Base-by-base conservation (phyloP, 2,888 invertebrate genomes). In the Nysson spinosus region DNA sequence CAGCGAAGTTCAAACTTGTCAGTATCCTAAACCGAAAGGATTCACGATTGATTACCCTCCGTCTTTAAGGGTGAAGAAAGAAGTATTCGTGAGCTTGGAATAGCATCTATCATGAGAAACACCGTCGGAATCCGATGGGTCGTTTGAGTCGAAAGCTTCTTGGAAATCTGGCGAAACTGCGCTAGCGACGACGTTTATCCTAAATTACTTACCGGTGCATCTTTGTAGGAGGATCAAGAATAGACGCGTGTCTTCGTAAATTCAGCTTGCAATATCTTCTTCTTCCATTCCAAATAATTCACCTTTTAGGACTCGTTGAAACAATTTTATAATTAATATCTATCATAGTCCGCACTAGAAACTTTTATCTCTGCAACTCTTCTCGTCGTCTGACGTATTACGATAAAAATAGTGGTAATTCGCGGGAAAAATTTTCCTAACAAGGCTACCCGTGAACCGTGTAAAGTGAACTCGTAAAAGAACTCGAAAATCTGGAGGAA, bases 401-500 rank as follows among this genome's bases (percentile, higher is more conserved):
- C n/a, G n/a, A n/a, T 5, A 24, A 9, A 24, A 24, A 24, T 2
- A 24, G 9, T 1, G 24, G 9, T 24, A 24, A 1, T 24, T n/a
- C n/a, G n/a, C n/a, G n/a, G n/a, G n/a, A n/a, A n/a, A n/a, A n/a
- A n/a, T n/a, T n/a, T n/a, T n/a, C n/a, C n/a, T n/a, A n/a, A n/a
- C n/a, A n/a, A n/a, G n/a, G n/a, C n/a, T n/a, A n/a, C n/a, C n/a
- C n/a, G n/a, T 17, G 14, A 28, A 11, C 22, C 6, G 26, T 30
- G 32, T 54, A 46, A 46, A 64, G 60, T 60, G 32, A n/a, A n/a
- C n/a, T n/a, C n/a, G n/a, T n/a, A 19, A 22, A 12, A 34, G n/a
- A 20, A 6, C 7, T 14, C 24, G 14, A 40, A 42, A 54, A 72
- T 32, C 28, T 44, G 30, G 28, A 30, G 52, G 26, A 35, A 52